Conservation (phyloP, 2,113 vertebrate genomes). For the Malurus elegans region DNA sequence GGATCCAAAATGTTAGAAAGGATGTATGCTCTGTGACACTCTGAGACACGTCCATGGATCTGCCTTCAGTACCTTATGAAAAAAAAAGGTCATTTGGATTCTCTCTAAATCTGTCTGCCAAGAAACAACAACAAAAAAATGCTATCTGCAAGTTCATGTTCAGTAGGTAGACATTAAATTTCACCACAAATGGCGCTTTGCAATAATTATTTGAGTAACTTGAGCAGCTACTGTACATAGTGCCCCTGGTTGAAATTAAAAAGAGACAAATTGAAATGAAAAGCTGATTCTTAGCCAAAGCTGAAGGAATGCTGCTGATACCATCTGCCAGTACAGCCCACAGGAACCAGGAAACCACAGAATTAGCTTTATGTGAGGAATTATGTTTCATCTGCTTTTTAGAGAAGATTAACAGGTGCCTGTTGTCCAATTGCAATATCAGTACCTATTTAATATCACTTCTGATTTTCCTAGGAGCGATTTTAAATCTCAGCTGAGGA, state of each 20-base stretch:
- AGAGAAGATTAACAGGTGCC: neutral
- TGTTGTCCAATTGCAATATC: conserved; percentile 4
- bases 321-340: conserved; percentile 39
- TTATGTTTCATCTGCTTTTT: conserved; percentile 38
- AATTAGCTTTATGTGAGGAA: conserved; percentile 31
- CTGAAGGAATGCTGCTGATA: conserved; percentile 3
- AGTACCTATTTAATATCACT: neutral
- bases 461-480: neutral
- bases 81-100: neutral
- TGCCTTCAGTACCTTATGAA: neutral
- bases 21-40: neutral
- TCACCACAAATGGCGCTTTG: conserved; percentile 8
- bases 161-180: neutral
- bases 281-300: conserved; percentile 33
- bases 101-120: neutral
- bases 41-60: neutral
- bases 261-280: conserved; percentile 38
- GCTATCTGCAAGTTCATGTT: neutral
- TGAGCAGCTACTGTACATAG: conserved; percentile 6
- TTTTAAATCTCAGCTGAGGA: neutral
- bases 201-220: conserved; percentile 43
- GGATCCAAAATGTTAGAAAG: neutral
- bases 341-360: conserved; percentile 31
- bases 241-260: conserved; percentile 25
- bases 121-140: neutral